Evolutionary conservation across 1,140 invertebrate species (phyloP).

Genomic region (Macrotrachela quadricornifera): DNA sequence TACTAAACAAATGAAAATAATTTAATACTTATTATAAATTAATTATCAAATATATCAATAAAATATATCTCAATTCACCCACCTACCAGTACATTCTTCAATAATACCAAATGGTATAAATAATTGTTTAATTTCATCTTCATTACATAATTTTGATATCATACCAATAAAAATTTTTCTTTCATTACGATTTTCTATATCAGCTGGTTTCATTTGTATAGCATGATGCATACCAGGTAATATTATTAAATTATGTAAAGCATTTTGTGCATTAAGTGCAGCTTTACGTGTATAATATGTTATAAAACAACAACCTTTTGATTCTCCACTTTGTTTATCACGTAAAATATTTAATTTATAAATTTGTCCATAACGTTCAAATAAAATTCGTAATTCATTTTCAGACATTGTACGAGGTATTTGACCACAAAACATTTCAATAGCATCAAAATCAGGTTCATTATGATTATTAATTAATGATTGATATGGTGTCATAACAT

Average conservation of each 20-base stretch:
- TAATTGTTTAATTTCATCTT: slow-evolving; percentile 2
- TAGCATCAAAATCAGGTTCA: slow-evolving; percentile 63
- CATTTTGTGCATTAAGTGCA: slow-evolving; percentile 89
- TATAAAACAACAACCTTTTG: slow-evolving; percentile 98
- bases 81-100: slow-evolving; percentile 5
- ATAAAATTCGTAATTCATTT: slow-evolving; percentile 74
- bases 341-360: slow-evolving; percentile 89
- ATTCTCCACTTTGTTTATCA: slow-evolving; percentile 79
- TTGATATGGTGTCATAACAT: no score
- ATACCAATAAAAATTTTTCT: slow-evolving; percentile 8
- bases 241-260: slow-evolving; percentile 92
- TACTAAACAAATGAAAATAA: slow-evolving; percentile 32
- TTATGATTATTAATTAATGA: no score
- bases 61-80: background rate
- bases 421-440: slow-evolving; percentile 93
- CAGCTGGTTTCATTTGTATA: slow-evolving; percentile 98
- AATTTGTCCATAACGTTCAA: slow-evolving; percentile 84
- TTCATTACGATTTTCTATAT: slow-evolving; percentile 88
- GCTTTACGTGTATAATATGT: slow-evolving; percentile 92
- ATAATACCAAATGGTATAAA: slow-evolving; percentile 2
- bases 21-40: background rate
- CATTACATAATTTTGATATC: background rate
- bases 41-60: no score
- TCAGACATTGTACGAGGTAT: slow-evolving; percentile 91
- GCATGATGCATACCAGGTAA: slow-evolving; percentile 66